Conservation (phyloP, 2,113 vertebrate species). For the Poeciliopsis retropinna region DNA sequence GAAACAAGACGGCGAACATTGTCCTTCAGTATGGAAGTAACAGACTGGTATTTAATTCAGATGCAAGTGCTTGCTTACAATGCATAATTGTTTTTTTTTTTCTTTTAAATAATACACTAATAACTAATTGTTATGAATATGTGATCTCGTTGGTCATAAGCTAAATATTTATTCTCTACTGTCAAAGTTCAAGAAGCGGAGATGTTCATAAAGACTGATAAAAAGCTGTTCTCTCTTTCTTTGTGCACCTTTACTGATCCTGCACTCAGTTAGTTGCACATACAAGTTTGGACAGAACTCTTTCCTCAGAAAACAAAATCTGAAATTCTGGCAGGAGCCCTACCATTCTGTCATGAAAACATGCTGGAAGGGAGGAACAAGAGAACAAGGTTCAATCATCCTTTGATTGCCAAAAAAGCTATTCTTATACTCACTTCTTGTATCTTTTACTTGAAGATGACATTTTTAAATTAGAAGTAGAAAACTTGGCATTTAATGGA, state of each 20-base stretch:
- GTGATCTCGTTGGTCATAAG: neutral
- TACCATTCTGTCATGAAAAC: slow-evolving; percentile 66
- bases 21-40: too few species aligned
- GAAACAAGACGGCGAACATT: too few species aligned
- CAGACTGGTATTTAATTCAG: neutral
- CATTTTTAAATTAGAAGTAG: neutral
- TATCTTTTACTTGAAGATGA: neutral
- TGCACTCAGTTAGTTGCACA: slow-evolving; percentile 56
- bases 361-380: slow-evolving; percentile 43
- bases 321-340: slow-evolving; percentile 73
- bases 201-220: slow-evolving; percentile 27
- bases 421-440: neutral
- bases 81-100: neutral
- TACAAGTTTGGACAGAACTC: slow-evolving; percentile 70
- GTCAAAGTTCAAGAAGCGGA: slow-evolving; percentile 17
- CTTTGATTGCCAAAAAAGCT: neutral
- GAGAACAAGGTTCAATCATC: neutral
- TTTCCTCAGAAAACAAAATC: slow-evolving; percentile 67
- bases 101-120: neutral
- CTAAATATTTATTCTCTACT: slow-evolving; percentile 1
- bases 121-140: neutral
- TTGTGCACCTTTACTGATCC: slow-evolving; percentile 54
- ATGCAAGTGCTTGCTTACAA: neutral
- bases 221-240: slow-evolving; percentile 49
- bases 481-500: neutral